These are phyloP conservation scores for Epicauta chinensis DNA, from an alignment of 1,140 invertebrate species.

Conservation along the genomic window DNA sequence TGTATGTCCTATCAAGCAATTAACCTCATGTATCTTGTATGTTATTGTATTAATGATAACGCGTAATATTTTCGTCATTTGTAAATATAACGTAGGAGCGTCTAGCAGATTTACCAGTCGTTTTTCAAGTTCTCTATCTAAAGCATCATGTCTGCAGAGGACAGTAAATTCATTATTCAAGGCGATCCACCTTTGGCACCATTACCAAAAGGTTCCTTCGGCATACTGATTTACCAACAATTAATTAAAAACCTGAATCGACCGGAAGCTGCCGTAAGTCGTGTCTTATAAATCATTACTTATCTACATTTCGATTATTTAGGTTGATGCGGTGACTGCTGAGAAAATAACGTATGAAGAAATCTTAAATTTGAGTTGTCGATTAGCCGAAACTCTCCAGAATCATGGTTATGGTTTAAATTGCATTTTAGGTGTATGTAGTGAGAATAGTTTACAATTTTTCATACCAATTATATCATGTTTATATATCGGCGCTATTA, in stretches of 20 bases:
- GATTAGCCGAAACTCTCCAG: slow-evolving; percentile 19
- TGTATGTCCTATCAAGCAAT: too few species aligned
- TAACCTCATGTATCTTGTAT: too few species aligned
- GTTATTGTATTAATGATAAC: too few species aligned
- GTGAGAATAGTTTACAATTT: slow-evolving; percentile 52
- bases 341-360: slow-evolving; percentile 13
- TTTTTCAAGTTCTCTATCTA: too few species aligned
- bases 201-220: slow-evolving; percentile 2
- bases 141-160: too few species aligned
- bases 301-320: too few species aligned
- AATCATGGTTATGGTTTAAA: slow-evolving; percentile 14
- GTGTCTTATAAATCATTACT: not conserved
- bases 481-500: slow-evolving; percentile 47
- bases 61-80: too few species aligned
- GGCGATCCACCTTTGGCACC: slow-evolving; percentile 7
- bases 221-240: slow-evolving; percentile 7
- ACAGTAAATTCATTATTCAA: slow-evolving; percentile 8
- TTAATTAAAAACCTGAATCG: not conserved
- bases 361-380: slow-evolving; percentile 17
- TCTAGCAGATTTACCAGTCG: too few species aligned
- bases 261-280: slow-evolving; percentile 1
- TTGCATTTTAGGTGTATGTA: slow-evolving; percentile 46
- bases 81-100: too few species aligned
- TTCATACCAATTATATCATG: slow-evolving; percentile 44
- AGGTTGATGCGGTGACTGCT: slow-evolving; percentile 23